Evolutionary conservation across 2,797 vertebrate species (phyloP).

Genomic region (Molossus alvarezi): DNA sequence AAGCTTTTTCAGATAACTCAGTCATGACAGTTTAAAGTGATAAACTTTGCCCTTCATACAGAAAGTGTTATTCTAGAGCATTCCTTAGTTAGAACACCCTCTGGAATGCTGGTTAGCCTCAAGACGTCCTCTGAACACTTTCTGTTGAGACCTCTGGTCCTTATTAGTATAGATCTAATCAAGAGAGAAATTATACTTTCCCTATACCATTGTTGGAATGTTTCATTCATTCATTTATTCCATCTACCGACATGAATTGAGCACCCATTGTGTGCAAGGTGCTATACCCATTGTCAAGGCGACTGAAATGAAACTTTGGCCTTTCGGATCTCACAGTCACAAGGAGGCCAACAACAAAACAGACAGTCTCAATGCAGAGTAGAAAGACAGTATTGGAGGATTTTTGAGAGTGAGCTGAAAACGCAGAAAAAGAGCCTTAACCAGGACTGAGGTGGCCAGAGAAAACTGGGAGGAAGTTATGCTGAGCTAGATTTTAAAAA

Average conservation of each 20-base stretch:
- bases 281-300: not conserved
- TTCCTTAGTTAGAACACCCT: not conserved
- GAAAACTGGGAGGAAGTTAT: slow-evolving; percentile 28
- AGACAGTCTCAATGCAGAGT: not conserved
- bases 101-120: slow-evolving; percentile 19
- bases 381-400: not conserved
- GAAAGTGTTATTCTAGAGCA: not conserved
- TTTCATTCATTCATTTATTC: slow-evolving; percentile 23
- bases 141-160: not conserved
- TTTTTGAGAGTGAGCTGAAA: not conserved
- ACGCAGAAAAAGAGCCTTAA: not conserved
- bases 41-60: not conserved
- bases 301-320: slow-evolving; percentile 8
- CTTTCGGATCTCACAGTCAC: not conserved
- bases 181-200: slow-evolving; percentile 46
- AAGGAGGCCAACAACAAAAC: not conserved
- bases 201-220: not conserved
- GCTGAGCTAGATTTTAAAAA: slow-evolving; percentile 54
- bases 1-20: not conserved
- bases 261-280: not conserved
- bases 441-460: not conserved
- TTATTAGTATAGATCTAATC: not conserved
- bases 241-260: not conserved
- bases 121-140: not conserved
- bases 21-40: not conserved